Percentiles rank a stretch among this genome's conserved stretches.
phyloP scores from a whole-genome alignment of 2,113 vertebrate genomes.

The human region GRCh38 chr1:48720001-48720500 shows the following conservation, averaged over 20 bases:
- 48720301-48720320: neutral
- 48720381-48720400: neutral
- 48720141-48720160: neutral
- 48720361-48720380: too few species aligned
- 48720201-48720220: neutral
- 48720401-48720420: neutral
- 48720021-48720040: neutral
- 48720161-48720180: neutral
- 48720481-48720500: neutral
- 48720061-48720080: neutral
- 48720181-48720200: neutral
- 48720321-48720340: neutral
- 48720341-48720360: neutral
- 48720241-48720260: neutral
- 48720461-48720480: neutral
- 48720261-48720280: neutral
- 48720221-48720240: neutral
- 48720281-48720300: rapidly evolving
- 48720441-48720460: neutral
- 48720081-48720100: neutral
- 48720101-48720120: neutral
- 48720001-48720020: neutral
- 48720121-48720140: too few species aligned
- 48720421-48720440: neutral
- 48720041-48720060: neutral